phyloP scores from a whole-genome alignment of 2,888 invertebrate genomes.

The Pecten maximus region DNA sequence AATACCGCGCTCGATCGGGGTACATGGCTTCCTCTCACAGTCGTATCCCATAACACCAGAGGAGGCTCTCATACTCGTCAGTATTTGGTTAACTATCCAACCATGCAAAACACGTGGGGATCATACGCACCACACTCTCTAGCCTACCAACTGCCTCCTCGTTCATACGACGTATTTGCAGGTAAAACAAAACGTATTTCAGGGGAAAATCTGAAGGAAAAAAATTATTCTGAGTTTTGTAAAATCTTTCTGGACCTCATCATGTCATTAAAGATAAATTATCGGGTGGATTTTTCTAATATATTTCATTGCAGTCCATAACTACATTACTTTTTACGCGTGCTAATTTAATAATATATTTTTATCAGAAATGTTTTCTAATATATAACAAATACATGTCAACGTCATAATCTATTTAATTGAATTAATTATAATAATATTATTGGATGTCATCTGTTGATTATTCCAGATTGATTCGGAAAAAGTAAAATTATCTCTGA shows the following conservation, averaged over 20 bases:
- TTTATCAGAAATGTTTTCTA: background rate
- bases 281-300: background rate
- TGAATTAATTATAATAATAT: background rate
- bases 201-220: background rate
- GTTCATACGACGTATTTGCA: slow-evolving; percentile 56
- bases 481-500: background rate
- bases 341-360: background rate
- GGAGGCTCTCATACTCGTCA: slow-evolving; percentile 43
- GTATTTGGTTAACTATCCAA: slow-evolving; percentile 49
- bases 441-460: background rate
- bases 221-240: background rate
- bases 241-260: background rate
- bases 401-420: background rate
- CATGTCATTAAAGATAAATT: background rate
- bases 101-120: slow-evolving; percentile 60
- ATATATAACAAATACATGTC: background rate
- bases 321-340: background rate
- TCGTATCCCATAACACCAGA: slow-evolving; percentile 50
- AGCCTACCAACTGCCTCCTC: slow-evolving; percentile 53
- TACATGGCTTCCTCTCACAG: slow-evolving; percentile 49
- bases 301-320: background rate
- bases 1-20: slow-evolving; percentile 42
- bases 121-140: slow-evolving; percentile 54
- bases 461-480: background rate
- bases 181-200: slow-evolving; percentile 46